These are phyloP conservation scores for Stenotaenia linearis DNA, from an alignment of 2,888 invertebrate species.

Conservation along the genomic window DNA sequence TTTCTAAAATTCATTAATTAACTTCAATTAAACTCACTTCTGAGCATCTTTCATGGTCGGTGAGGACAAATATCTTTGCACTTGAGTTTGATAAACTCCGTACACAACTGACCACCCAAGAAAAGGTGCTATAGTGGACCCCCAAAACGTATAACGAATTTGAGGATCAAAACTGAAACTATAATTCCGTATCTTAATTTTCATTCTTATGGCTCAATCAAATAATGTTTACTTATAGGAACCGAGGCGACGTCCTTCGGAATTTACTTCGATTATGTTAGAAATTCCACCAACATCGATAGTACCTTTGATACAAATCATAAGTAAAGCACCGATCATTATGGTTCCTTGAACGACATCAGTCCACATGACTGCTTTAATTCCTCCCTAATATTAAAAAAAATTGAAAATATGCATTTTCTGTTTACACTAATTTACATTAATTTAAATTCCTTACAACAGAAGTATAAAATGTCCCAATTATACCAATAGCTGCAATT, in stretches of 20 bases:
- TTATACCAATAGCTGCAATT: constrained; percentile 1
- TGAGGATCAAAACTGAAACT: constrained; percentile 30
- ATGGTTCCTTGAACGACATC: constrained; percentile 27
- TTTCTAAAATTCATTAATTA: not conserved
- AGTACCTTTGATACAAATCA: constrained; percentile 19
- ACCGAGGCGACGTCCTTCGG: not conserved
- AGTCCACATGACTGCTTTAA: constrained; percentile 29
- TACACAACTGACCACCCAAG: not conserved
- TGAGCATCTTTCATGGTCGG: constrained; percentile 29
- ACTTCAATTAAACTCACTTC: not conserved
- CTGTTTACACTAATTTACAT: not conserved
- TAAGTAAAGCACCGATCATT: not conserved
- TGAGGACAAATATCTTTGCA: constrained; percentile 27
- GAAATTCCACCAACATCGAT: constrained; percentile 26
- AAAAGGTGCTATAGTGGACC: not conserved
- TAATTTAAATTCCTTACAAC: constrained; percentile 7
- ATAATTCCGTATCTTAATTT: not conserved
- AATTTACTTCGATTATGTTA: not conserved
- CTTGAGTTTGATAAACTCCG: constrained; percentile 29
- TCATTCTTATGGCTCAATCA: not conserved
- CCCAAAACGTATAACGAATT: constrained; percentile 28
- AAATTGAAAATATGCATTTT: not conserved
- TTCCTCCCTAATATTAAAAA: not conserved
- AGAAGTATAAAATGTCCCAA: constrained; percentile 29
- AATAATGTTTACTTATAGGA: constrained; percentile 6